Conservation (phyloP, 1,140 invertebrate genomes). For the Doryteuthis pealeii region DNA sequence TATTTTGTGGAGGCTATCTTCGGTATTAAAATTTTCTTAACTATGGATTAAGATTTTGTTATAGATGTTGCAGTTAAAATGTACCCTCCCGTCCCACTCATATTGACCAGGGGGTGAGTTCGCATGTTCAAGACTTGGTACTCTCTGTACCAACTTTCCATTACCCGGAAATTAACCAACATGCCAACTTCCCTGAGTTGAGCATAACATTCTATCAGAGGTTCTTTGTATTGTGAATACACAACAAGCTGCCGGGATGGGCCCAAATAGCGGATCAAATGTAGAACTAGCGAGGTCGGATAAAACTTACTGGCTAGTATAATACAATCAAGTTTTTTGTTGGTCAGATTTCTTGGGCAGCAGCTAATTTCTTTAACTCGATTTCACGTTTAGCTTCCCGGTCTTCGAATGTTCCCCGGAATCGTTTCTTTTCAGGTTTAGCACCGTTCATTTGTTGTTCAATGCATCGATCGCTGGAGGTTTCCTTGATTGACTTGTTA, state of each 20-base stretch:
- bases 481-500: no score
- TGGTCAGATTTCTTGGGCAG: neutral
- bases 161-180: conserved; percentile 75
- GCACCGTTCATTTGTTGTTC: neutral
- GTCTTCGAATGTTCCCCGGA: neutral
- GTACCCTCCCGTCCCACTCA: conserved; percentile 75
- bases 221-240: conserved; percentile 77
- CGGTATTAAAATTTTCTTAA: no score
- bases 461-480: neutral
- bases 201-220: conserved; percentile 78
- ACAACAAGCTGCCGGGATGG: conserved; percentile 82
- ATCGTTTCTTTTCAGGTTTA: neutral
- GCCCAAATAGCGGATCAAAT: conserved; percentile 75
- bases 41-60: conserved; percentile 20
- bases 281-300: conserved; percentile 75
- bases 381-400: neutral
- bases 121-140: conserved; percentile 86
- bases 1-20: no score
- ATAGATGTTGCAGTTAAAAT: conserved; percentile 70
- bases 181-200: conserved; percentile 70
- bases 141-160: conserved; percentile 82
- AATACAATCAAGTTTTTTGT: conserved; percentile 55
- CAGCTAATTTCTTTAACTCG: neutral
- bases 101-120: conserved; percentile 81
- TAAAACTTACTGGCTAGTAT: conserved; percentile 82